Conservation (phyloP, 2,113 vertebrate genomes). For the Kobus ellipsiprymnus region DNA sequence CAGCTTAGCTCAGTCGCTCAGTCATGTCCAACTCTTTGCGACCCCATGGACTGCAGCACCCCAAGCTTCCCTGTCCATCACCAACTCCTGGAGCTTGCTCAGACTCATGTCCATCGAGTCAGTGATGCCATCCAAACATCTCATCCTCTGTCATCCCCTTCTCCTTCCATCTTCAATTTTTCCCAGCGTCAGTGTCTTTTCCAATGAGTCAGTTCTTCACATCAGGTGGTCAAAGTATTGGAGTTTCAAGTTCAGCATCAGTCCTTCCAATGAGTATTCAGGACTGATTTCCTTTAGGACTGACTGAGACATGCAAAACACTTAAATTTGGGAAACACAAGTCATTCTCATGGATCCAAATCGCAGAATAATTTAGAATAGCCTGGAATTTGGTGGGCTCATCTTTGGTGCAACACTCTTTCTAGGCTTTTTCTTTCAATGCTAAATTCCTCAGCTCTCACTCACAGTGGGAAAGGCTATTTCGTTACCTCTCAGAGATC, state of each 20-base stretch:
- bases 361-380: background rate
- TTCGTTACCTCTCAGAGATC: background rate
- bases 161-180: background rate
- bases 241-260: background rate
- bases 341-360: background rate
- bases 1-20: background rate
- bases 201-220: background rate
- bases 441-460: background rate
- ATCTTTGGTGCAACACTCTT: background rate
- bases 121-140: background rate
- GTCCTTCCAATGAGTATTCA: background rate
- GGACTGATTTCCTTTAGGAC: background rate
- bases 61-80: background rate
- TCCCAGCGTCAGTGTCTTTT: background rate
- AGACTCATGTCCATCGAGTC: background rate
- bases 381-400: background rate
- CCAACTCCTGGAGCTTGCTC: background rate
- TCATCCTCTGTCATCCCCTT: background rate
- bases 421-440: background rate
- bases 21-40: accelerated
- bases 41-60: background rate
- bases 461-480: background rate
- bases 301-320: background rate
- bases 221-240: background rate
- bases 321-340: background rate